Evolutionary conservation across 2,797 vertebrate species (phyloP).

Genomic region (Phalanger gymnotis): DNA sequence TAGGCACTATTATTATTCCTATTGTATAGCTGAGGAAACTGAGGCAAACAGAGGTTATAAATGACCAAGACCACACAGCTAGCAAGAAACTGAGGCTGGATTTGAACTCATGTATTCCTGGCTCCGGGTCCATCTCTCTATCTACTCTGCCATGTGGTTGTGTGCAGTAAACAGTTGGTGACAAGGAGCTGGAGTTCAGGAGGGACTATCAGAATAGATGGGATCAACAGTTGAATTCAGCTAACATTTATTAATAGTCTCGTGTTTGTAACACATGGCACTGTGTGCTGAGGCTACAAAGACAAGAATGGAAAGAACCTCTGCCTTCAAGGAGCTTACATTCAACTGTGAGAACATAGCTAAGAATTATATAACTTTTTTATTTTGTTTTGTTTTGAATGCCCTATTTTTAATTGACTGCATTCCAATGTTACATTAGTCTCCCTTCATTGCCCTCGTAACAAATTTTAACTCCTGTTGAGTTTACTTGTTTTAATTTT

Average conservation of each 20-base stretch:
- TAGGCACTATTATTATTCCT: neutral
- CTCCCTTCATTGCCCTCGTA: too few species aligned
- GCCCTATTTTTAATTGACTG: too few species aligned
- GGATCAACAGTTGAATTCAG: neutral
- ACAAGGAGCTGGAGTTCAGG: neutral
- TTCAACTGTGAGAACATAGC: neutral
- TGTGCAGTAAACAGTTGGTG: neutral
- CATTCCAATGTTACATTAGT: too few species aligned
- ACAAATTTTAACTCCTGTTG: too few species aligned
- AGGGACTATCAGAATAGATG: neutral
- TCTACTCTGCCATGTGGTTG: neutral
- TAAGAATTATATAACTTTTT: neutral
- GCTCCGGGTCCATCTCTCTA: neutral
- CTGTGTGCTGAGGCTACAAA: neutral
- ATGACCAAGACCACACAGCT: too few species aligned
- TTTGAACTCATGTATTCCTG: neutral
- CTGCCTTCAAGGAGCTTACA: neutral
- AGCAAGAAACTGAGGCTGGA: neutral
- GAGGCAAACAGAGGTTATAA: neutral
- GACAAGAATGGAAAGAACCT: neutral
- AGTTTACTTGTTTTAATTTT: too few species aligned
- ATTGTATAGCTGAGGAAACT: neutral
- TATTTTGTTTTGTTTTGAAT: too few species aligned
- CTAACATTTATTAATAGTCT: neutral
- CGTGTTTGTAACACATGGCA: neutral